Evolutionary conservation across 2,113 vertebrate species (phyloP).

Genomic region (Tinamus guttatus): DNA sequence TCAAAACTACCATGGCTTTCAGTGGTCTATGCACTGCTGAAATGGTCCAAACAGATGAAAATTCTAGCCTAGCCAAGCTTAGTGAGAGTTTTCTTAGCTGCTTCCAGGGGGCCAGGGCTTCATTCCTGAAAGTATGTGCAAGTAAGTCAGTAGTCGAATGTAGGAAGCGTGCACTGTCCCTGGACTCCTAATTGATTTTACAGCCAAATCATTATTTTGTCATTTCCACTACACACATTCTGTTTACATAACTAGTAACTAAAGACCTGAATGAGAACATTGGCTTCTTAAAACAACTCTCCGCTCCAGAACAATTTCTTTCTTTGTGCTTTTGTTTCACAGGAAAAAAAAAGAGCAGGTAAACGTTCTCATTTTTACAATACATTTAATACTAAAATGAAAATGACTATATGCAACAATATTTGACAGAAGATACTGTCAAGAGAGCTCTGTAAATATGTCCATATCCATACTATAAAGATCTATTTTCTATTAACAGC

Average conservation of each 20-base stretch:
- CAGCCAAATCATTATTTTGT: neutral
- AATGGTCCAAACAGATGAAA: neutral
- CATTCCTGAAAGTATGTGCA: neutral
- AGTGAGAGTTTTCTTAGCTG: neutral
- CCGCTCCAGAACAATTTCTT: neutral
- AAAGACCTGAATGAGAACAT: neutral
- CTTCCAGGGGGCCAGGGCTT: neutral
- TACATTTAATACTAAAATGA: neutral
- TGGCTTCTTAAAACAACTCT: neutral
- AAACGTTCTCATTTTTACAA: neutral
- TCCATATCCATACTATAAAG: neutral
- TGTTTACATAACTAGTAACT: neutral
- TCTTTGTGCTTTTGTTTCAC: neutral
- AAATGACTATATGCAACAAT: neutral
- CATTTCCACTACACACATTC: neutral
- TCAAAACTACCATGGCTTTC: neutral
- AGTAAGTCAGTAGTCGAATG: neutral
- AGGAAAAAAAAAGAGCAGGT: neutral
- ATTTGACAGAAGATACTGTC: neutral
- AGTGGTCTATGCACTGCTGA: neutral
- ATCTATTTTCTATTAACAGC: neutral
- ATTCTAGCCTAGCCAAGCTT: neutral
- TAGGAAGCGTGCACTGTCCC: neutral
- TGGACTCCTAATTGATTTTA: neutral
- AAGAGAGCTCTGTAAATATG: neutral